Percentiles rank a stretch among this genome's conserved stretches.
phyloP scores from a whole-genome alignment of 2,888 invertebrate genomes.

The Philopedon plagiatum region DNA sequence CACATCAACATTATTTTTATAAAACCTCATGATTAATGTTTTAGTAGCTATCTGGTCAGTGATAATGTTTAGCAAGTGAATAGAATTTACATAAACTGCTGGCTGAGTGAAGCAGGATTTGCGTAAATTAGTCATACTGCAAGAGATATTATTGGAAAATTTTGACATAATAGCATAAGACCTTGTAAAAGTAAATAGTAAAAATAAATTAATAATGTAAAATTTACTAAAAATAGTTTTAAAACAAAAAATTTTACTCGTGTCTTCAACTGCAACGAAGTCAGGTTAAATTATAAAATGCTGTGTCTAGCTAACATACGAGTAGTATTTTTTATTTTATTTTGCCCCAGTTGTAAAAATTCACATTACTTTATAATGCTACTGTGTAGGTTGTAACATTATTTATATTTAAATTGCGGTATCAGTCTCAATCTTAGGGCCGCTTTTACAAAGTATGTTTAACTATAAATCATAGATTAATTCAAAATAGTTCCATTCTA shows the following conservation, averaged over 20 bases:
- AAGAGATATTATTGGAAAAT: not conserved
- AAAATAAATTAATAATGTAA: not conserved
- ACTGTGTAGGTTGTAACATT: no score
- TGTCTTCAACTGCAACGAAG: no score
- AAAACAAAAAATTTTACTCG: not conserved
- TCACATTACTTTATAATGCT: no score
- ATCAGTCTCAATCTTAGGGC: no score
- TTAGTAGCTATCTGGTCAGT: conserved; percentile 6
- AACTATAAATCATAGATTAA: no score
- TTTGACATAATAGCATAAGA: not conserved
- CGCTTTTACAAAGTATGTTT: no score
- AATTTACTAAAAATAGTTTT: not conserved
- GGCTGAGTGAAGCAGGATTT: not conserved
- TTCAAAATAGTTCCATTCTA: no score
- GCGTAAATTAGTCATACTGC: conserved; percentile 1
- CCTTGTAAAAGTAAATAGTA: not conserved
- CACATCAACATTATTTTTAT: not conserved
- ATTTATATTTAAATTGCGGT: no score
- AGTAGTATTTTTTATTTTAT: no score
- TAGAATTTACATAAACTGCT: conserved; percentile 5
- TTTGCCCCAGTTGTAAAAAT: no score
- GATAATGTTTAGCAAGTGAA: conserved; percentile 1
- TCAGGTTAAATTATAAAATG: no score
- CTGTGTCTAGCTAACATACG: no score
- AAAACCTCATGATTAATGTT: not conserved